Evolutionary conservation across 1,140 invertebrate species (phyloP).

Genomic region (Solenopsis invicta): DNA sequence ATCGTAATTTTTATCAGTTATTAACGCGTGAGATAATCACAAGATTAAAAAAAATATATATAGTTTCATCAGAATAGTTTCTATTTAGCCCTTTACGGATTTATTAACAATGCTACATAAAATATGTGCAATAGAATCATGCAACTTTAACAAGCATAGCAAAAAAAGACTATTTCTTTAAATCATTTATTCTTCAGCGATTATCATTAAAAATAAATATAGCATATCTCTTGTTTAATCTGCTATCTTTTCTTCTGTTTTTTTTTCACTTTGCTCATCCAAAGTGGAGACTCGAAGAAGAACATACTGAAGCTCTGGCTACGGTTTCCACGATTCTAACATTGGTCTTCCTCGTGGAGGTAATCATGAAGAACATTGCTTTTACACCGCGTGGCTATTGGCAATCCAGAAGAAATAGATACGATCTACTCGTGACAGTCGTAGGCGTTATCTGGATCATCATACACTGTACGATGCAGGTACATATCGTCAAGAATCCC

Average conservation of each 20-base stretch:
- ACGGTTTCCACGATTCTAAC: slow-evolving; percentile 95
- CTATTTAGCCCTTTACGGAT: neutral
- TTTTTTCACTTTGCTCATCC: slow-evolving; percentile 65
- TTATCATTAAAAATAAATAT: slow-evolving; percentile 71
- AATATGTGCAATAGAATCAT: neutral
- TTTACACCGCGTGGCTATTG: slow-evolving; percentile 99
- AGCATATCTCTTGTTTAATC: slow-evolving; percentile 51
- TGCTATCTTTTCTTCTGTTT: slow-evolving; percentile 45
- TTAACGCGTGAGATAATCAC: neutral
- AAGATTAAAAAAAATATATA: slow-evolving; percentile 5
- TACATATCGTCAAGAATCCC: slow-evolving; percentile 82
- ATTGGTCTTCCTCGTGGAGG: slow-evolving; percentile 96
- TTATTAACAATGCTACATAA: slow-evolving; percentile 1
- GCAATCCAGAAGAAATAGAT: slow-evolving; percentile 98
- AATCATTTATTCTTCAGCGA: slow-evolving; percentile 70
- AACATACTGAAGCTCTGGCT: slow-evolving; percentile 93
- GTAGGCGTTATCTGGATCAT: slow-evolving; percentile 99
- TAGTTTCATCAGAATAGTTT: neutral
- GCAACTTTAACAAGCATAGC: neutral
- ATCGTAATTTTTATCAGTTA: neutral
- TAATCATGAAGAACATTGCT: slow-evolving; percentile 99
- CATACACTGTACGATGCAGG: slow-evolving; percentile 95
- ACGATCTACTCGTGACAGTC: slow-evolving; percentile 98
- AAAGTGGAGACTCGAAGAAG: slow-evolving; percentile 94
- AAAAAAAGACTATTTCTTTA: slow-evolving; percentile 63